These are phyloP conservation scores for Polietes domitor DNA, from an alignment of 2,888 invertebrate genomes.

Conservation along the genomic window DNA sequence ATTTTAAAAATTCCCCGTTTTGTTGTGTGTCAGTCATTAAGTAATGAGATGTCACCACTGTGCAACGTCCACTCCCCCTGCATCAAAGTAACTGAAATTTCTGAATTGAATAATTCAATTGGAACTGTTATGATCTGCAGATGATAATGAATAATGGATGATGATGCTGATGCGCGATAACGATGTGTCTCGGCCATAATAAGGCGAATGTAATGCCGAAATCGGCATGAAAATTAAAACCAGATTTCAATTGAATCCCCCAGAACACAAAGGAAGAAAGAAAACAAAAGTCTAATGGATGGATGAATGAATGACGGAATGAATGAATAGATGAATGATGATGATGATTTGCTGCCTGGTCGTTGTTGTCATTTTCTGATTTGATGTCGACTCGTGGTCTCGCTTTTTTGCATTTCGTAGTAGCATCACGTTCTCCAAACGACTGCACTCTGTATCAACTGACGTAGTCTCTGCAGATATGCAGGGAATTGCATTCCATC, in stretches of 20 bases:
- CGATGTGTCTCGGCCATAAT: background rate
- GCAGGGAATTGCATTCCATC: background rate
- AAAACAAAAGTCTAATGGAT: background rate
- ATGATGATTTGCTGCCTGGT: background rate
- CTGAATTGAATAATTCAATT: constrained; percentile 51
- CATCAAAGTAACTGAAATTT: constrained; percentile 47
- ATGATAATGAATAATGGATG: no score
- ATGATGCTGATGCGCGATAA: background rate
- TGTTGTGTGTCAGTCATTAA: no score
- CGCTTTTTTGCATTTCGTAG: background rate
- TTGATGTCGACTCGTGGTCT: background rate
- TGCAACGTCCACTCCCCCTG: background rate
- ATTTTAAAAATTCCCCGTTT: no score
- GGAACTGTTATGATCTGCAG: constrained; percentile 15
- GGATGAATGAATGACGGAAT: background rate
- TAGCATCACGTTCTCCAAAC: constrained; percentile 11
- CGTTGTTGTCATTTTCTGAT: background rate
- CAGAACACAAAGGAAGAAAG: no score
- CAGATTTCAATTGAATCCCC: constrained; percentile 4
- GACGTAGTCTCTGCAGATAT: background rate
- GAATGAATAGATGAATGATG: background rate
- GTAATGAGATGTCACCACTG: no score
- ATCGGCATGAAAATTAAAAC: background rate
- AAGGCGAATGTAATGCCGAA: background rate
- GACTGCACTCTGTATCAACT: background rate